Evolutionary conservation across 2,113 vertebrate genomes (phyloP).

Genomic region (Phrynosoma platyrhinos): DNA sequence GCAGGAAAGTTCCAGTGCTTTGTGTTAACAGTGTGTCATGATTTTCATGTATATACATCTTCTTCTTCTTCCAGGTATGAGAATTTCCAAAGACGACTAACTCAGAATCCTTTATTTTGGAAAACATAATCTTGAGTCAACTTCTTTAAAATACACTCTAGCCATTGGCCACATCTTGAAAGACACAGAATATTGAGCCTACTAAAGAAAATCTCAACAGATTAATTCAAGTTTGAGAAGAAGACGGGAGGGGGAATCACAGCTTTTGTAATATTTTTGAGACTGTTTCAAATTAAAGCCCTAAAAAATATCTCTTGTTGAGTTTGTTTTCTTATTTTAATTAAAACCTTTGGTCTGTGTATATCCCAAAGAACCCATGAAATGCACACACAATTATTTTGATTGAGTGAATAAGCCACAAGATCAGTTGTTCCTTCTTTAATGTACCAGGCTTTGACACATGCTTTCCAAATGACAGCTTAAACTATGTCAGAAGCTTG

Average conservation of each 20-base stretch:
- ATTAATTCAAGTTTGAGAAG: slow-evolving; percentile 53
- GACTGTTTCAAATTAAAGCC: slow-evolving; percentile 75
- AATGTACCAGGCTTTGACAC: not conserved
- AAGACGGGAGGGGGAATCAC: slow-evolving; percentile 22
- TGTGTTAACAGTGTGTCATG: not conserved
- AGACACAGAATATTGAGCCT: slow-evolving; percentile 35
- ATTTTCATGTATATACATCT: not conserved
- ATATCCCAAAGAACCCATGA: not conserved
- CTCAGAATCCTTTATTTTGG: slow-evolving; percentile 97
- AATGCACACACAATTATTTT: not conserved
- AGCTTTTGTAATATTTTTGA: slow-evolving; percentile 69
- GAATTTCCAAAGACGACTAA: slow-evolving; percentile 93
- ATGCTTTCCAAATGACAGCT: not conserved
- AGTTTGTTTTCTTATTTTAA: not conserved
- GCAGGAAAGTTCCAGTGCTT: not conserved
- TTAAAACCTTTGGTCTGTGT: slow-evolving; percentile 13
- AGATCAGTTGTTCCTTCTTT: not conserved
- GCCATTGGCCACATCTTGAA: slow-evolving; percentile 48
- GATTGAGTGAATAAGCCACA: not conserved
- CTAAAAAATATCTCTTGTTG: slow-evolving; percentile 30
- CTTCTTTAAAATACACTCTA: slow-evolving; percentile 51
- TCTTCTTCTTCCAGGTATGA: slow-evolving; percentile 86
- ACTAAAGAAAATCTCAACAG: slow-evolving; percentile 42
- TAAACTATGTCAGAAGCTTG: not conserved
- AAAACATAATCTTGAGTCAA: slow-evolving; percentile 81